Evolutionary conservation across 2,113 vertebrate species (phyloP).

Genomic region (Hydropotes inermis): DNA sequence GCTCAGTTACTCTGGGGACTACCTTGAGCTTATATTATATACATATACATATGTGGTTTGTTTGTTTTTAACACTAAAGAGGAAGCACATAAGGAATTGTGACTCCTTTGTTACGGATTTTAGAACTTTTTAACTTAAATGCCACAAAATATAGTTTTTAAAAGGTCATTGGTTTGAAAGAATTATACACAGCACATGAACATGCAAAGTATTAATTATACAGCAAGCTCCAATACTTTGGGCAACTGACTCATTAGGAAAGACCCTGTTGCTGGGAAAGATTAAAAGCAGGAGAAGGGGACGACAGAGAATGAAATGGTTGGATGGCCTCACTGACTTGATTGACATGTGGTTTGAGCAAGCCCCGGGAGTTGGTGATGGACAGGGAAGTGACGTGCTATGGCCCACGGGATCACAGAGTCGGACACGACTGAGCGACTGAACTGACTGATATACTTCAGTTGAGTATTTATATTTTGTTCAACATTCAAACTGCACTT

Average conservation of each 20-base stretch:
- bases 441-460: neutral
- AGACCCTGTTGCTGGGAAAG: neutral
- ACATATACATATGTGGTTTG: neutral
- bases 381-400: neutral
- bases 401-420: neutral
- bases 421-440: neutral
- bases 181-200: neutral
- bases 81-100: neutral
- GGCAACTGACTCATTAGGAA: neutral
- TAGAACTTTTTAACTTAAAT: conserved; percentile 9
- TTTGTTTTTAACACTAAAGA: neutral
- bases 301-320: neutral
- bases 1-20: neutral
- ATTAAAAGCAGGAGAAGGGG: neutral
- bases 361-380: neutral
- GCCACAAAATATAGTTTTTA: neutral
- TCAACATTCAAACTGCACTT: neutral
- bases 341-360: neutral
- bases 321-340: neutral
- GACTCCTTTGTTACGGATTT: conserved; percentile 10
- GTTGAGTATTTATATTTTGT: conserved; percentile 8
- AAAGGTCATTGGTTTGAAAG: conserved; percentile 1
- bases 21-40: neutral
- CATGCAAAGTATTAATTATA: neutral
- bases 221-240: neutral